phyloP scores from a whole-genome alignment of 2,113 vertebrate genomes.

The Lasiurus cinereus region DNA sequence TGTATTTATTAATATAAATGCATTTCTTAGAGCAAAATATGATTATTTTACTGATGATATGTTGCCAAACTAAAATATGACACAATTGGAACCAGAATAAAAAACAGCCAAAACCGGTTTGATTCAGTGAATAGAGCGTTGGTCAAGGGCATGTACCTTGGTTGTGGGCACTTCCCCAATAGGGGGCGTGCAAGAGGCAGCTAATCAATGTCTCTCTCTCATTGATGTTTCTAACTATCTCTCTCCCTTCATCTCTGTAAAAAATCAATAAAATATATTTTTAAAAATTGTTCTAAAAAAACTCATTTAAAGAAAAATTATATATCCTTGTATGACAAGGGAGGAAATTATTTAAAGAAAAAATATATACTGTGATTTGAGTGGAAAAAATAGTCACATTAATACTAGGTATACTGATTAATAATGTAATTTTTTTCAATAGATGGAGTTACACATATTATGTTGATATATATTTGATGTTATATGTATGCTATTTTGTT shows the following conservation, averaged over 20 bases:
- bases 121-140: no score
- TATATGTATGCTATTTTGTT: no score
- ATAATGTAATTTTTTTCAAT: no score
- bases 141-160: no score
- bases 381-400: background rate
- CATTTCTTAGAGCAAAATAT: background rate
- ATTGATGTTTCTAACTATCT: no score
- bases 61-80: background rate
- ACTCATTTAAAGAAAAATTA: background rate
- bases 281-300: background rate
- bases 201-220: no score
- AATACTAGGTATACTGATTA: background rate
- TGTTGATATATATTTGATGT: no score
- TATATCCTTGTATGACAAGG: background rate
- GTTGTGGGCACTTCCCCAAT: no score
- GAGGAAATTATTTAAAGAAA: background rate
- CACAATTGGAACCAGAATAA: background rate
- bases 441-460: no score
- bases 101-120: background rate
- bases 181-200: no score
- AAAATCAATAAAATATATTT: no score
- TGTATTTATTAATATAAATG: slow-evolving; percentile 6
- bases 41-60: background rate
- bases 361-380: background rate
- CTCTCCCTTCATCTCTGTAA: no score